Evolutionary conservation across 1,140 invertebrate species (phyloP).

Genomic region (Papilio aristodemus): DNA sequence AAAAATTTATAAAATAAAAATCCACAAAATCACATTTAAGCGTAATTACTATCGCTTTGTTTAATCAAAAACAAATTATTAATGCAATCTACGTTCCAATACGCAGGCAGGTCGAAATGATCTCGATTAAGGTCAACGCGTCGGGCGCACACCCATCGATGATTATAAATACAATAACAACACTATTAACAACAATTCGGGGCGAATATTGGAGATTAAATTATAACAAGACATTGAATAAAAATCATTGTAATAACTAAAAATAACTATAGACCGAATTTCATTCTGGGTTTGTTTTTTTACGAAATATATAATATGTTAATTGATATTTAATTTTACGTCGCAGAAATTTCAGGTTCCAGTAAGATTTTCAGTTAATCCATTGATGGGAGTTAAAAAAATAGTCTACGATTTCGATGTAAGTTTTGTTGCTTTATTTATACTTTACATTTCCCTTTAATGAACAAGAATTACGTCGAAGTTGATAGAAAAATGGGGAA

Average conservation of each 20-base stretch:
- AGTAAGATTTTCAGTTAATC: no score
- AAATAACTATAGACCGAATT: no score
- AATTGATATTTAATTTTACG: no score
- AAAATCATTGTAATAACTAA: not conserved
- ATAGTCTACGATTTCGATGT: not conserved
- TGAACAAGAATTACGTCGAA: not conserved
- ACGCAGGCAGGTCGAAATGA: not conserved
- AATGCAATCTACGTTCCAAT: conserved; percentile 1
- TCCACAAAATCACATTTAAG: no score
- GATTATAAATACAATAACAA: not conserved
- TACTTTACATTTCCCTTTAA: not conserved
- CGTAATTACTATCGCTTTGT: not conserved
- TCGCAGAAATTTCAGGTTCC: no score
- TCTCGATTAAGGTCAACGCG: conserved; percentile 7
- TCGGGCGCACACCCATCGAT: not conserved
- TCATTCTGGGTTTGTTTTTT: no score
- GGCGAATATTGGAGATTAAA: no score
- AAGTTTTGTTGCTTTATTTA: not conserved
- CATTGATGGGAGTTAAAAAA: no score
- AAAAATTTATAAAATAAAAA: no score
- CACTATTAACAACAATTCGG: not conserved
- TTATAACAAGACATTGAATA: no score
- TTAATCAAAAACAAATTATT: conserved; percentile 18
- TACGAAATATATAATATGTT: no score
- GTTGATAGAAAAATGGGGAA: not conserved